Evolutionary conservation across 2,113 vertebrate genomes (phyloP).

Genomic region (Seriola dumerili): DNA sequence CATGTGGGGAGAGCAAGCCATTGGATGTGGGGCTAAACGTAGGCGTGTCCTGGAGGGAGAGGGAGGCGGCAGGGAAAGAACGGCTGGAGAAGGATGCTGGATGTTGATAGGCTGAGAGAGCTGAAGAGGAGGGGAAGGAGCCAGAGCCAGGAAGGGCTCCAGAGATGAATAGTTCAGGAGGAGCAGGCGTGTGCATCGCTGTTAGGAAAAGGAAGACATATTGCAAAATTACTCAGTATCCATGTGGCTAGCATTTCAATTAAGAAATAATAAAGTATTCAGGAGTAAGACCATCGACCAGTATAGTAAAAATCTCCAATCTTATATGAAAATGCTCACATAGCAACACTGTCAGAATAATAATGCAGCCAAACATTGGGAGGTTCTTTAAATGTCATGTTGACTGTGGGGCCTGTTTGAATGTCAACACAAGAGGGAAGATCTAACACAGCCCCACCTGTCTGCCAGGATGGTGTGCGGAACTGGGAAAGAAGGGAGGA

Average conservation of each 20-base stretch:
- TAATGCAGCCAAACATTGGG: slow-evolving; percentile 40
- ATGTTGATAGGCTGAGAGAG: slow-evolving; percentile 96
- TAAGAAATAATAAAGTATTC: neutral
- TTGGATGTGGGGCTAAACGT: slow-evolving; percentile 95
- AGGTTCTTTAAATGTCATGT: slow-evolving; percentile 70
- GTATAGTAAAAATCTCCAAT: neutral
- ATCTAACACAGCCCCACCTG: slow-evolving; percentile 84
- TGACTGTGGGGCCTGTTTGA: slow-evolving; percentile 65
- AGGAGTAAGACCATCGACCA: neutral
- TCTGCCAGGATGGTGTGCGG: slow-evolving; percentile 96
- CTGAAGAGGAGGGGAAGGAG: slow-evolving; percentile 94
- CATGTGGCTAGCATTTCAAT: slow-evolving; percentile 23
- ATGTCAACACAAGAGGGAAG: slow-evolving; percentile 68
- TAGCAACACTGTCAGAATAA: slow-evolving; percentile 34
- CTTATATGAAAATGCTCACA: slow-evolving; percentile 9
- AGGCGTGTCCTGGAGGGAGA: slow-evolving; percentile 92
- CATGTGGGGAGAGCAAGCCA: slow-evolving; percentile 90
- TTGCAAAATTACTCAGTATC: slow-evolving; percentile 58
- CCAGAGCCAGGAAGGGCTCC: slow-evolving; percentile 93
- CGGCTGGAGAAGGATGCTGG: slow-evolving; percentile 94
- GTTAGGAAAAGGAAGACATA: slow-evolving; percentile 66
- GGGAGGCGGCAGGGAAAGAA: slow-evolving; percentile 91
- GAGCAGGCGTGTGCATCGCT: slow-evolving; percentile 97
- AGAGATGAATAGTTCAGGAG: slow-evolving; percentile 96
- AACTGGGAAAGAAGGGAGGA: slow-evolving; percentile 97